These are phyloP conservation scores for Athripsodes cinereus DNA, from an alignment of 2,888 invertebrate genomes.

Conservation along the genomic window DNA sequence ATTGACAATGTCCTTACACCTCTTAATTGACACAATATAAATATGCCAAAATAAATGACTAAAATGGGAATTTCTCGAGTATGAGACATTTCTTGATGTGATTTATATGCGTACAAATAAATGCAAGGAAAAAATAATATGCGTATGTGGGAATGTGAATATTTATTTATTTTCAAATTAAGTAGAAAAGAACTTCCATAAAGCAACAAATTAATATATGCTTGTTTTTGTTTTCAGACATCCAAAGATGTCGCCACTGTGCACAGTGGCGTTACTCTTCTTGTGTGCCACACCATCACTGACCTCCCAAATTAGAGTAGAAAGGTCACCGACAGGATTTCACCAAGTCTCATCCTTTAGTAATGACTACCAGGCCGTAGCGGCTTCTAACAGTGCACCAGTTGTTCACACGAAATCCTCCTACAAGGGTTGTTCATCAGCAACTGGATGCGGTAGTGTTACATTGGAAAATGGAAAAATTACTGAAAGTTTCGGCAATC, in stretches of 20 bases:
- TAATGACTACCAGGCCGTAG: background rate
- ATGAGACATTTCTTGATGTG: too few species aligned
- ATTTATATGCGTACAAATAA: too few species aligned
- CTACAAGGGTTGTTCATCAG: conserved; percentile 42
- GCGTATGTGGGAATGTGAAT: too few species aligned
- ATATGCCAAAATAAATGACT: too few species aligned
- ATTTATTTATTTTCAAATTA: too few species aligned
- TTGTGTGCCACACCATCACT: conserved; percentile 27
- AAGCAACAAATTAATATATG: background rate
- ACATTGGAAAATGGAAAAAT: conserved; percentile 46
- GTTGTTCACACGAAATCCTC: conserved; percentile 44
- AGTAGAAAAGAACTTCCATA: too few species aligned
- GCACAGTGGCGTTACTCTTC: conserved; percentile 34
- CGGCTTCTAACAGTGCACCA: conserved; percentile 31
- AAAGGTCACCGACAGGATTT: conserved; percentile 28
- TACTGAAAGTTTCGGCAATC: conserved; percentile 41
- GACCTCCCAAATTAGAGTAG: conserved; percentile 29
- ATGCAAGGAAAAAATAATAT: too few species aligned
- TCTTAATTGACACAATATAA: too few species aligned
- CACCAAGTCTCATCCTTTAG: conserved; percentile 13
- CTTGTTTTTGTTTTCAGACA: conserved; percentile 5
- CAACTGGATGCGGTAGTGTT: conserved; percentile 45
- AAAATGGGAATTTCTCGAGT: too few species aligned
- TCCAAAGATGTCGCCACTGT: conserved; percentile 34
- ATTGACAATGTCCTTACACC: too few species aligned